Percentiles rank a stretch among this genome's conserved stretches.
Conservation (phyloP, 1,140 invertebrate species). For the Scaptomyza graminum region DNA sequence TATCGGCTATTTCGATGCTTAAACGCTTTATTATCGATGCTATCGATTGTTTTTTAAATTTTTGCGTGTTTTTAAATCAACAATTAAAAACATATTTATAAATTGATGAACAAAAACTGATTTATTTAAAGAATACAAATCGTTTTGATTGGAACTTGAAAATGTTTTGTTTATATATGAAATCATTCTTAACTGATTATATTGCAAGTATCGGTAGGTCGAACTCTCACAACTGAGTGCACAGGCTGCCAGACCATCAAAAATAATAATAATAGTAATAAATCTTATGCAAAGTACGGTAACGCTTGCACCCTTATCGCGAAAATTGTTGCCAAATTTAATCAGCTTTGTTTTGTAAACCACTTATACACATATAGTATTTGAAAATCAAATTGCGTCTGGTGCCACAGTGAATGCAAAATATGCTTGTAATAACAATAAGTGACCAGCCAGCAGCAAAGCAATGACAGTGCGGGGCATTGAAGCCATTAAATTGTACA, state of each 20-base stretch:
- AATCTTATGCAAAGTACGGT: constrained; percentile 1
- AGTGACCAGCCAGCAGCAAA: constrained; percentile 33
- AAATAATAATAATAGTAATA: too few species aligned
- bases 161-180: background rate
- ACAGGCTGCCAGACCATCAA: constrained; percentile 11
- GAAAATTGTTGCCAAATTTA: constrained; percentile 41
- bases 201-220: background rate
- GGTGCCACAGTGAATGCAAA: constrained; percentile 21
- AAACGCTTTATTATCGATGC: too few species aligned
- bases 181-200: background rate
- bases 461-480: constrained; percentile 78
- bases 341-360: constrained; percentile 51
- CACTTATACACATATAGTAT: constrained; percentile 9
- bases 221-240: background rate
- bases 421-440: constrained; percentile 37
- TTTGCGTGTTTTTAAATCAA: too few species aligned
- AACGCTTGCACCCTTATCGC: constrained; percentile 37
- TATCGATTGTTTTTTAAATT: too few species aligned
- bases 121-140: too few species aligned
- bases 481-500: constrained; percentile 76
- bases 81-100: too few species aligned
- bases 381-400: constrained; percentile 19
- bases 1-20: background rate
- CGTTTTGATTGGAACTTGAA: background rate
- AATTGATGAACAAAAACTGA: too few species aligned